Conservation (phyloP, 2,113 vertebrate species). For the Theristicus caerulescens region DNA sequence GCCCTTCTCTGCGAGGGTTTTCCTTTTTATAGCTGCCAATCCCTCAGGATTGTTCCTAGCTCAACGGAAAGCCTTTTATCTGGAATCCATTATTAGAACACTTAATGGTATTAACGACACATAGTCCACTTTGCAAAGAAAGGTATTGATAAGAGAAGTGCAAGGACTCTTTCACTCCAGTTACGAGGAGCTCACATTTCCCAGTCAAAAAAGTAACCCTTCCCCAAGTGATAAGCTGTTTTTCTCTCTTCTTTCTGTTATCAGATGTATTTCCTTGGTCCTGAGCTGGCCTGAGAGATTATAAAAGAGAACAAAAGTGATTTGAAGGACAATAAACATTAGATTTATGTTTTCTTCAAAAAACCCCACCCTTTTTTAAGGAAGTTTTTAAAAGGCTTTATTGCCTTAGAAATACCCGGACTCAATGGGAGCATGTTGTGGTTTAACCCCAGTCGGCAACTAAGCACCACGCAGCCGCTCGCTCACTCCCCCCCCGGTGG, state of each 20-base stretch:
- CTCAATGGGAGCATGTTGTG: not conserved
- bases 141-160: not conserved
- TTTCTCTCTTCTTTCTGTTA: not conserved
- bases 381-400: not conserved
- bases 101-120: not conserved
- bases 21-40: not conserved
- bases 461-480: too few species aligned
- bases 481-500: too few species aligned
- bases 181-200: not conserved
- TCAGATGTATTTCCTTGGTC: not conserved
- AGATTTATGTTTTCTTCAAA: not conserved
- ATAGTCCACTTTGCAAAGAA: not conserved
- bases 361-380: fast-evolving
- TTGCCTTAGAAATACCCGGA: not conserved
- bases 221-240: not conserved
- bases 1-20: not conserved
- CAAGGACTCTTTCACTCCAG: not conserved
- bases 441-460: too few species aligned
- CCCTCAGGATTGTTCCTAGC: not conserved
- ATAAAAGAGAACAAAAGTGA: not conserved
- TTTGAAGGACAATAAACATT: not conserved
- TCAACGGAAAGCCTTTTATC: not conserved
- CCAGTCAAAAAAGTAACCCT: not conserved
- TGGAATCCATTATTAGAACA: not conserved
- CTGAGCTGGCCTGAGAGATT: not conserved